A percentile compares a stretch with the other conserved stretches of the same genome.
phyloP scores from a whole-genome alignment of 2,888 invertebrate species.

The Psylliodes chrysocephalus region DNA sequence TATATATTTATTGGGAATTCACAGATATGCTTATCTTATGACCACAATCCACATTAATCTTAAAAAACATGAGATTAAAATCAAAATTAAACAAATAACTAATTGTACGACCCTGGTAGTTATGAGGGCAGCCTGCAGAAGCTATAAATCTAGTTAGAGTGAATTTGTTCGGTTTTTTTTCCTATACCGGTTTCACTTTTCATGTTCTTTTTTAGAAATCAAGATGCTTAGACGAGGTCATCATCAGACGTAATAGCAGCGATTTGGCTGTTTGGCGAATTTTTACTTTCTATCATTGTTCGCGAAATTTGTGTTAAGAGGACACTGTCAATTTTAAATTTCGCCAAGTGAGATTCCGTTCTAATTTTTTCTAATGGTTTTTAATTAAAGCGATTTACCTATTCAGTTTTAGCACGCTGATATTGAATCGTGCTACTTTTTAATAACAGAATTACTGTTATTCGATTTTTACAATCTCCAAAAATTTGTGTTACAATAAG shows the following conservation, averaged over 20 bases:
- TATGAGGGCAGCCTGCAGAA: slow-evolving; percentile 5
- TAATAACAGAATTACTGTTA: neutral
- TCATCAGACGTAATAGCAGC: slow-evolving; percentile 22
- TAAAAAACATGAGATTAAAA: too few relatives aligned
- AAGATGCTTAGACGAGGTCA: slow-evolving; percentile 22
- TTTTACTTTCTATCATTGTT: slow-evolving; percentile 28
- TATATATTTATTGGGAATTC: too few relatives aligned
- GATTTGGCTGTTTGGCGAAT: slow-evolving; percentile 27
- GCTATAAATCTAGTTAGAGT: neutral
- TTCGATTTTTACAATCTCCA: neutral
- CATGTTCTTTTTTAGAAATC: slow-evolving; percentile 25
- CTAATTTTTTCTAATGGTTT: slow-evolving; percentile 12
- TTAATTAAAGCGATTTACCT: slow-evolving; percentile 10
- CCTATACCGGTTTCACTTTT: slow-evolving; percentile 24
- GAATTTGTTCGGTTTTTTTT: slow-evolving; percentile 17
- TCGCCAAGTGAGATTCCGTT: slow-evolving; percentile 14
- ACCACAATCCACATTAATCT: too few relatives aligned
- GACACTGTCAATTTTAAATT: slow-evolving; percentile 12
- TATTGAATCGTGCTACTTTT: neutral
- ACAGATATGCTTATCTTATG: too few relatives aligned
- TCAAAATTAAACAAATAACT: too few relatives aligned
- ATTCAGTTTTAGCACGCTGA: neutral
- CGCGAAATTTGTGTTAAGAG: slow-evolving; percentile 25
- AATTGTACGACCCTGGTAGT: neutral
- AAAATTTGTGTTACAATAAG: neutral